Conservation (phyloP, 2,113 vertebrate species). For the Talpa occidentalis region DNA sequence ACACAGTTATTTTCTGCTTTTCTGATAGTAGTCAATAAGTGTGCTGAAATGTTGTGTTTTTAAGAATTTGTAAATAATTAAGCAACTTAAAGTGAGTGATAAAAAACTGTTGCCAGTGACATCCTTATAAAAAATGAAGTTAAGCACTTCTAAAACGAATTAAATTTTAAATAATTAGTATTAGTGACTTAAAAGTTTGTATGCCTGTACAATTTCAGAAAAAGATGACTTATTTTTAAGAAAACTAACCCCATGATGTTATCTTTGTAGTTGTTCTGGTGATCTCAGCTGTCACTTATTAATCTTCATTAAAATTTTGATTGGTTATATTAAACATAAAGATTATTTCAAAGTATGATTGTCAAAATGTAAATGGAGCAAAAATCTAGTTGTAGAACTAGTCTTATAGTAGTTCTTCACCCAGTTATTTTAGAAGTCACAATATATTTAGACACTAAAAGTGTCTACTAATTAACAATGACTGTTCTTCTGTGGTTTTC, state of each 20-base stretch:
- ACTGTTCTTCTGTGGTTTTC: background rate
- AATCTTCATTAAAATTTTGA: slow-evolving; percentile 35
- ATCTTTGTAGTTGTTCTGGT: slow-evolving; percentile 35
- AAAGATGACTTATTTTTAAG: slow-evolving; percentile 48
- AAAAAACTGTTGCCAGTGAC: background rate
- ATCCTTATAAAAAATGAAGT: slow-evolving; percentile 19
- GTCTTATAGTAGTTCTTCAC: background rate
- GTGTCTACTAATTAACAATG: background rate
- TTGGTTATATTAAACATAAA: slow-evolving; percentile 22
- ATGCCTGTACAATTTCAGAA: background rate
- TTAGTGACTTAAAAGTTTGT: slow-evolving; percentile 17
- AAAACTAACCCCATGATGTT: background rate
- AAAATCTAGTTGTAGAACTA: slow-evolving; percentile 1
- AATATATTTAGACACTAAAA: slow-evolving; percentile 15
- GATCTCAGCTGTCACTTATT: slow-evolving; percentile 6
- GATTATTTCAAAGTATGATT: slow-evolving; percentile 29
- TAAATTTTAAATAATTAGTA: slow-evolving; percentile 1
- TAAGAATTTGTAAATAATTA: background rate
- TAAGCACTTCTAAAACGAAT: slow-evolving; percentile 42
- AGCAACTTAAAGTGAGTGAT: background rate
- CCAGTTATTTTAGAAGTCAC: slow-evolving; percentile 15
- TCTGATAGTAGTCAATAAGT: background rate
- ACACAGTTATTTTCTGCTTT: background rate
- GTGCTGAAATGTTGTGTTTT: slow-evolving; percentile 37
- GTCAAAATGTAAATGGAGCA: slow-evolving; percentile 26